These are phyloP conservation scores for Mohoua ochrocephala DNA, from an alignment of 2,113 vertebrate species.

Conservation along the genomic window DNA sequence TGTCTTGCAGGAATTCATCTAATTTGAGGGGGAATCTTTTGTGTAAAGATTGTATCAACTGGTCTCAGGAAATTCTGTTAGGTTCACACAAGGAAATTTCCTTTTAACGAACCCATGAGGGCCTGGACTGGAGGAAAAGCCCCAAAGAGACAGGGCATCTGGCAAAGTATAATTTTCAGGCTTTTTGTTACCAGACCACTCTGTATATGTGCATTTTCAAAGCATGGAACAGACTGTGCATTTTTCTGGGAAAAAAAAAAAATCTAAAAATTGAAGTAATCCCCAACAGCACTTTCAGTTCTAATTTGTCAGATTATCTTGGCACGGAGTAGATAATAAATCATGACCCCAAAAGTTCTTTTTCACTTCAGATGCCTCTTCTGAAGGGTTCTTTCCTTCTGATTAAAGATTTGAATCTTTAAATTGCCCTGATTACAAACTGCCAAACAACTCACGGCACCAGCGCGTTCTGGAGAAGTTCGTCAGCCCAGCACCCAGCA, in stretches of 20 bases:
- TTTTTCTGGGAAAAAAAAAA: background rate
- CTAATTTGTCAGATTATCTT: background rate
- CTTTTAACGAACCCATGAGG: background rate
- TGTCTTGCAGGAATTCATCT: background rate
- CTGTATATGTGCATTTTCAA: background rate
- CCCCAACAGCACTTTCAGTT: background rate
- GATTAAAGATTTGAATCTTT: background rate
- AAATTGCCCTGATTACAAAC: background rate
- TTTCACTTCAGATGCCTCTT: background rate
- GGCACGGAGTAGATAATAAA: background rate
- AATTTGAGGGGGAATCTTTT: background rate
- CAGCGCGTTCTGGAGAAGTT: background rate
- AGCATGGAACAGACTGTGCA: fast-evolving
- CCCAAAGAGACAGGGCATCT: background rate
- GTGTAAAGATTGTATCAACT: background rate
- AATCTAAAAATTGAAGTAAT: background rate
- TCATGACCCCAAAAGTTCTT: background rate
- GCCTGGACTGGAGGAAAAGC: background rate
- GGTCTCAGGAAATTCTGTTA: background rate
- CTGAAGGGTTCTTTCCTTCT: background rate
- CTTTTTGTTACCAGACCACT: background rate
- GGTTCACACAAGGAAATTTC: background rate
- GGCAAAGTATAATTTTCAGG: background rate
- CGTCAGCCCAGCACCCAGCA: background rate
- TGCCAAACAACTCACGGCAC: background rate